Evolutionary conservation across 2,797 vertebrate genomes (phyloP).

Genomic region (Typhlichthys eigenmanni): DNA sequence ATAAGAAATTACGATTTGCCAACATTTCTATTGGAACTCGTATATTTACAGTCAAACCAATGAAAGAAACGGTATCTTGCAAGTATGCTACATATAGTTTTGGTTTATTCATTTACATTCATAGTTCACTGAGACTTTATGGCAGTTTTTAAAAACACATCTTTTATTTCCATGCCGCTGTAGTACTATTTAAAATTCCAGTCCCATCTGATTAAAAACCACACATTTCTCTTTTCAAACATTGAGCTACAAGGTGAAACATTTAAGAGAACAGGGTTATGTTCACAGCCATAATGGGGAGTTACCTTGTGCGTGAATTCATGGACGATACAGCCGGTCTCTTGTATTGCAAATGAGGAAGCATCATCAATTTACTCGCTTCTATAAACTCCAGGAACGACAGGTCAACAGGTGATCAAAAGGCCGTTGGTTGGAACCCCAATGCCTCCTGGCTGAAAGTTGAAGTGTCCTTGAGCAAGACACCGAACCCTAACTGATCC

Average conservation of each 20-base stretch:
- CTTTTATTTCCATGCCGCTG: not conserved
- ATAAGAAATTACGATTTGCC: not conserved
- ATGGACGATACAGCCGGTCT: not conserved
- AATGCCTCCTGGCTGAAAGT: too few relatives aligned
- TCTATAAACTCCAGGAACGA: too few relatives aligned
- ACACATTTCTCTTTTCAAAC: not conserved
- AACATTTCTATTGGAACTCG: not conserved
- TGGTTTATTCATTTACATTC: too few relatives aligned
- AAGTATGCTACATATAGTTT: too few relatives aligned
- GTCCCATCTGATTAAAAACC: not conserved
- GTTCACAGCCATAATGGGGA: not conserved
- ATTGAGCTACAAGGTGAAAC: not conserved
- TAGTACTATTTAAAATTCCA: not conserved
- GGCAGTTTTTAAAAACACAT: not conserved
- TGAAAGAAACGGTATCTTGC: too few relatives aligned
- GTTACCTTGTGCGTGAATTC: not conserved
- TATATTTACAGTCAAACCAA: not conserved
- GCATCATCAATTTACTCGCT: conserved; percentile 7
- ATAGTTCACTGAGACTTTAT: too few relatives aligned
- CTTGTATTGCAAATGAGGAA: conserved; percentile 1
- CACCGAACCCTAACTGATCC: too few relatives aligned
- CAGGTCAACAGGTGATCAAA: too few relatives aligned
- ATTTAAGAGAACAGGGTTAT: not conserved
- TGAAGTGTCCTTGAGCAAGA: too few relatives aligned
- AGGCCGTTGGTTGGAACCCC: too few relatives aligned